Evolutionary conservation across 1,140 invertebrate species (phyloP), one percentile per base, ranked within the genome.

Genomic region (Lepidostoma basale): DNA sequence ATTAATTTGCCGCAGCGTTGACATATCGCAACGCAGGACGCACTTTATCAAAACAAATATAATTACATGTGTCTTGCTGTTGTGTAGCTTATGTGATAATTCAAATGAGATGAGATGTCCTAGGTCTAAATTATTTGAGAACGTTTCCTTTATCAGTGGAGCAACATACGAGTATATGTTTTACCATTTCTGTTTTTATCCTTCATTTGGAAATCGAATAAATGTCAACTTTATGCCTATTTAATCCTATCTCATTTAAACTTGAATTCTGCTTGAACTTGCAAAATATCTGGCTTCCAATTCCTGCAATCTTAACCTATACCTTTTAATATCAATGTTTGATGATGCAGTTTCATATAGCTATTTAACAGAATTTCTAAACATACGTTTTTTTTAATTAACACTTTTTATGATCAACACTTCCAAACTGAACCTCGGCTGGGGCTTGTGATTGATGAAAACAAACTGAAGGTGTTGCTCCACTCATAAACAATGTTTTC

Each of bases 51-150:
- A 60, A 60, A 42, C 58, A 44, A 60, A 60, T 44, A 60, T 42
- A 60, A 60, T 18, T 39, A 33, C 18, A 47, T 49, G 59, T 56
- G 23, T 44, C 56, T 69, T 47, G 62, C 58, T 70, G 62, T 70
- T 66, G 62, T 69, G 62, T 69, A 70, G 54, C 52, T 65, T 65
- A 47, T 58, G 49, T 67, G 45, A 68, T 62, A 54, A 45, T 40
- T 62, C n/a, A 47, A 40, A 56, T 56, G 52, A 30, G 25, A 56
- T 30, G 25, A 33, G 26, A 56, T 56, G 12, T 16, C 16, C 30
- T 16, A 36, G 25, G 52, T 56, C 16, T 9, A 56, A 22, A 45
- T 45, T 45, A 45, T 16, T 45, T 45, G 10, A 14, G 5, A 18
- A 14, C 30, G 28, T 39, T 23, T 45, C 42, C 40, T 47, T 67